Evolutionary conservation across 2,113 vertebrate species (phyloP).

Genomic region (Alexandromys fortis): DNA sequence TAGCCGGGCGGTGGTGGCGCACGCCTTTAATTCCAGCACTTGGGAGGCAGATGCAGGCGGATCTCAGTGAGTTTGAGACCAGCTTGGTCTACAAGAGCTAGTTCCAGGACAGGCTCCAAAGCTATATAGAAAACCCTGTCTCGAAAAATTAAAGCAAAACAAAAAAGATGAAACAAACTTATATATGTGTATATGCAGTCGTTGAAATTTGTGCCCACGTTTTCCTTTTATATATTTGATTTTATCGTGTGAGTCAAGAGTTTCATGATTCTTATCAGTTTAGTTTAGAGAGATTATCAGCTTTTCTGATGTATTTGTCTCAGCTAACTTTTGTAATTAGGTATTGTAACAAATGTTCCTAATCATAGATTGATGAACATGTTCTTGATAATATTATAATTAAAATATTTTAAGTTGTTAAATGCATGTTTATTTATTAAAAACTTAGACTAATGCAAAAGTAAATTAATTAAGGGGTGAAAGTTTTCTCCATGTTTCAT

Average conservation of each 20-base stretch:
- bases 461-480: not conserved
- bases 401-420: slow-evolving; percentile 43
- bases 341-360: not conserved
- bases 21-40: too few relatives aligned
- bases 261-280: slow-evolving; percentile 8
- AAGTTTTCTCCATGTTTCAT: not conserved
- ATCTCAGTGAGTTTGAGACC: too few relatives aligned
- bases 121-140: too few relatives aligned
- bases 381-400: slow-evolving; percentile 32
- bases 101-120: too few relatives aligned
- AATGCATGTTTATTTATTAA: not conserved
- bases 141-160: too few relatives aligned
- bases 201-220: not conserved
- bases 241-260: slow-evolving; percentile 29
- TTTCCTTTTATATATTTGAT: slow-evolving; percentile 36
- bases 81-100: too few relatives aligned
- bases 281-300: slow-evolving; percentile 46
- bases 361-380: not conserved
- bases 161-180: too few relatives aligned
- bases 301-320: slow-evolving; percentile 9
- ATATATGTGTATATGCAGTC: not conserved
- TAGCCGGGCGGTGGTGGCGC: accelerated
- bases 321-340: slow-evolving; percentile 9
- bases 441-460: slow-evolving; percentile 17
- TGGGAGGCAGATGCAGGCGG: too few relatives aligned